These are phyloP conservation scores for Bombus fervidus DNA, from an alignment of 1,140 invertebrate species.

Conservation along the genomic window DNA sequence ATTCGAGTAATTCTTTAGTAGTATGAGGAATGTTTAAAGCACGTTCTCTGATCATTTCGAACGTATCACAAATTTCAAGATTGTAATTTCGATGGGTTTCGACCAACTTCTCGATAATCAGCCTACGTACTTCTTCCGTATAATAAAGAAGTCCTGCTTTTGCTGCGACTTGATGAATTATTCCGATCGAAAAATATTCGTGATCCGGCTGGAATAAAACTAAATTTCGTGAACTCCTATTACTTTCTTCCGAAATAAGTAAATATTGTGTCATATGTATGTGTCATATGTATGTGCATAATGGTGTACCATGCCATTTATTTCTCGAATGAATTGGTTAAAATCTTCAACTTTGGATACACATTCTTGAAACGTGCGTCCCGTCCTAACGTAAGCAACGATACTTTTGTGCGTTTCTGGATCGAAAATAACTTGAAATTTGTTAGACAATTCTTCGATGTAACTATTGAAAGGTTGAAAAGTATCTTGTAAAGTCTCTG, in stretches of 20 bases:
- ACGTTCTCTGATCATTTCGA: constrained; percentile 77
- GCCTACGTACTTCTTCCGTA: constrained; percentile 78
- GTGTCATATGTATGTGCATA: not conserved
- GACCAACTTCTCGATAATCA: constrained; percentile 82
- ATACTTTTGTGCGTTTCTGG: constrained; percentile 43
- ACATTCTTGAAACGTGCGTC: constrained; percentile 60
- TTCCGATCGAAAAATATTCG: constrained; percentile 79
- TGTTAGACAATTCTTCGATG: constrained; percentile 29
- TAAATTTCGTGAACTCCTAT: not conserved
- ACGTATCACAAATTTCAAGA: constrained; percentile 85
- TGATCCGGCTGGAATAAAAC: constrained; percentile 78
- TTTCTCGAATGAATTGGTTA: constrained; percentile 66
- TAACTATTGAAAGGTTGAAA: constrained; percentile 73
- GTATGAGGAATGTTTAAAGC: constrained; percentile 82
- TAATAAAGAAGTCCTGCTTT: constrained; percentile 78
- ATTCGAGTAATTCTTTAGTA: constrained; percentile 88
- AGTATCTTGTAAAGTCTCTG: constrained; percentile 62
- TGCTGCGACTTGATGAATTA: constrained; percentile 67
- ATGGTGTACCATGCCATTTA: constrained; percentile 69
- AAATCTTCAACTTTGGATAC: constrained; percentile 70
- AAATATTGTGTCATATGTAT: too few relatives aligned
- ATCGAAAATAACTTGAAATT: constrained; percentile 63
- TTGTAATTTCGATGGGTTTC: constrained; percentile 83
- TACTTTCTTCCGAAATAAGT: too few relatives aligned
- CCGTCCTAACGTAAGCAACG: constrained; percentile 23